These are phyloP conservation scores for Pelodytes ibericus DNA, from an alignment of 2,797 vertebrate species.

Conservation along the genomic window DNA sequence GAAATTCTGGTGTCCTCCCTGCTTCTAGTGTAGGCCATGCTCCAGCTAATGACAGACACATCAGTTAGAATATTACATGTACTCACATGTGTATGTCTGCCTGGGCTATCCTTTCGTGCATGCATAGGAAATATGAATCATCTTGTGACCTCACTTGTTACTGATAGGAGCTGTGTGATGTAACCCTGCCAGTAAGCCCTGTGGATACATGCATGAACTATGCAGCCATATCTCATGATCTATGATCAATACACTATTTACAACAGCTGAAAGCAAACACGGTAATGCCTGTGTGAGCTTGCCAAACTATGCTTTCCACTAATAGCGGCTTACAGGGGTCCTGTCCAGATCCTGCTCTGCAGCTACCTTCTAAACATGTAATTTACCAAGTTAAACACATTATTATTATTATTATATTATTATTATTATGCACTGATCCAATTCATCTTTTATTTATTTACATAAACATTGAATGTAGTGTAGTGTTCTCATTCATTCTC, in stretches of 20 bases:
- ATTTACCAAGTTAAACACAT: not conserved
- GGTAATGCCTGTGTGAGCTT: not conserved
- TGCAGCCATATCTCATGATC: not conserved
- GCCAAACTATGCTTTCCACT: constrained; percentile 1
- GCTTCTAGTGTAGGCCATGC: no score
- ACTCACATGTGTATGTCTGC: not conserved
- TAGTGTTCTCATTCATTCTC: no score
- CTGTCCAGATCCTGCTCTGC: not conserved
- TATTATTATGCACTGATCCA: no score
- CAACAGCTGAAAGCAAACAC: not conserved
- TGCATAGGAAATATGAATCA: constrained; percentile 1
- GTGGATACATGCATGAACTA: constrained; percentile 3
- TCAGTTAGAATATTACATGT: not conserved
- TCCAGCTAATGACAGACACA: not conserved
- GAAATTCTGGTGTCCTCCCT: no score
- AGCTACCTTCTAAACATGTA: no score
- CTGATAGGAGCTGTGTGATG: not conserved
- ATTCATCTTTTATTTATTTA: no score
- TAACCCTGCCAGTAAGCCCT: not conserved
- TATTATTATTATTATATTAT: no score
- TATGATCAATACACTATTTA: not conserved
- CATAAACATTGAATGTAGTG: no score
- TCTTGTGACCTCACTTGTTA: constrained; percentile 3
- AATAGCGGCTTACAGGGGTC: not conserved
- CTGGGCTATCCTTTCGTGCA: not conserved